Evolutionary conservation across 2,888 invertebrate species (phyloP), one percentile per base, ranked within the genome.

Genomic region (Kuschelorhynchus macadamiae): DNA sequence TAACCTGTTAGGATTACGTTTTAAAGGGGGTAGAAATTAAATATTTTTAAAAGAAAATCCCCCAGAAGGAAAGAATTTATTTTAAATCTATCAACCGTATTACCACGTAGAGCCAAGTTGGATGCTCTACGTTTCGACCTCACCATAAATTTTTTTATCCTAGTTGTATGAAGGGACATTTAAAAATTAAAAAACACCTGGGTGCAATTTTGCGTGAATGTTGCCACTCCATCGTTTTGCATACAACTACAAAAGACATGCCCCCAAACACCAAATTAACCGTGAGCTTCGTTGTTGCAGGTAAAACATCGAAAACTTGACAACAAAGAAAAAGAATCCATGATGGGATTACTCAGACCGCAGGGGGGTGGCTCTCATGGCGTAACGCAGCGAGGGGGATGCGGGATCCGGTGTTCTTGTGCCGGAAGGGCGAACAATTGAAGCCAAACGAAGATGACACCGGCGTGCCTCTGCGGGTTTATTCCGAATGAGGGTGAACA

Each of bases 391-490:
- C 36, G 49, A 17, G 42, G 52, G 57, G 65, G 59, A 65, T 65
- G 52, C 55, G 55, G 55, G 60, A 61, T 60, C 55, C 55, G 60
- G 67, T 67, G 53, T 67, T 55, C 49, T 2, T 61, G 61, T 49
- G 17, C 60, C 74, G 76, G 77, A 76, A 78, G 72, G 78, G 78
- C 78, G 79, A 77, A 81, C 80, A 81, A 81, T 80, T 78, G 80
- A 80, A 81, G 79, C 79, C 79, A 81, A 81, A 81, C 79, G 81
- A 81, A 81, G 80, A 80, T 80, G 81, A 81, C 80, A 77, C 79
- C 72, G 79, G 77, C 76, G 47, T 30, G 47, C 36, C 12, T 16
- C 60, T 53, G 53, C 52, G 66, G 60, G 53, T 39, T 60, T 39
- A 53, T 46, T 36, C 44, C 14, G 53, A 47, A 67, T 67, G 44